phyloP scores from a whole-genome alignment of 2,797 vertebrate species.

The Schizopygopsis malacanthus region DNA sequence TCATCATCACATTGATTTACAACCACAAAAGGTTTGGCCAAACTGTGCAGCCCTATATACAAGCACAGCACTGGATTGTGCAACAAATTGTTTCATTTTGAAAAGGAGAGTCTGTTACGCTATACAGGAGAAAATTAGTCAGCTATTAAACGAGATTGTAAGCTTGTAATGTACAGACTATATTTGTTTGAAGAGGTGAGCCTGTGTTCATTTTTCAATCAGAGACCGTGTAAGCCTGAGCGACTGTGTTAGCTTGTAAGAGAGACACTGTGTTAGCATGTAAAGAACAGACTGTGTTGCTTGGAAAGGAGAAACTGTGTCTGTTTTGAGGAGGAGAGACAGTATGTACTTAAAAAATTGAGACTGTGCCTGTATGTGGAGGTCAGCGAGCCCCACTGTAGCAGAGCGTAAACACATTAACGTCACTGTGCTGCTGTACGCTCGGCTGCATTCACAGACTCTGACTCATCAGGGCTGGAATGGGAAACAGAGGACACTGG shows the following conservation, averaged over 20 bases:
- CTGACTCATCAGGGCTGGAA: slow-evolving; percentile 68
- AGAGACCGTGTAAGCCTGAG: neutral
- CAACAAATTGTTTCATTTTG: neutral
- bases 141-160: neutral
- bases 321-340: slow-evolving; percentile 24
- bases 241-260: neutral
- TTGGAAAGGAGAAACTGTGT: slow-evolving; percentile 4
- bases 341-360: slow-evolving; percentile 26
- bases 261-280: neutral
- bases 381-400: slow-evolving; percentile 50
- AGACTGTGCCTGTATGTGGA: slow-evolving; percentile 55
- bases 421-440: slow-evolving; percentile 59
- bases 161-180: neutral
- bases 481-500: slow-evolving; percentile 60
- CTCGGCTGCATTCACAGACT: slow-evolving; percentile 69
- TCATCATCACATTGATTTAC: neutral
- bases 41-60: neutral
- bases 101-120: neutral
- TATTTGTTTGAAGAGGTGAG: neutral
- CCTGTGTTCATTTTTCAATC: neutral
- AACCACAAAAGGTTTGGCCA: neutral
- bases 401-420: slow-evolving; percentile 64
- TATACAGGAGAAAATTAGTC: neutral
- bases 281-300: slow-evolving; percentile 8
- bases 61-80: neutral